phyloP scores from a whole-genome alignment of 2,113 vertebrate species.

The western clawed frog (Xenopus tropicalis) region DNA sequence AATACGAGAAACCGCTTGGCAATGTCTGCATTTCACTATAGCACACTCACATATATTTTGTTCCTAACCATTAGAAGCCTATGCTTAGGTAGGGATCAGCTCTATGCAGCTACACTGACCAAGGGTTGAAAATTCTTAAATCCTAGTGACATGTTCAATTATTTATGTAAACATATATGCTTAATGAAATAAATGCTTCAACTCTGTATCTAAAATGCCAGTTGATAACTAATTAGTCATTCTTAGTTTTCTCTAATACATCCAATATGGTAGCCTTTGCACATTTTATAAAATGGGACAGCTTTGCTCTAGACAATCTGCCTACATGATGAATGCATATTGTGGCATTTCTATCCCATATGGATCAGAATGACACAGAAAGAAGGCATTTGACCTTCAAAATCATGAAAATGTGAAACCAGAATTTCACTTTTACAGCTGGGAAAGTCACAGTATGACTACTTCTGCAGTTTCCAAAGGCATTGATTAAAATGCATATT shows the following conservation, averaged over 20 bases:
- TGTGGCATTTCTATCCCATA: constrained; percentile 84
- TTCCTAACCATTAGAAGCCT: too few relatives aligned
- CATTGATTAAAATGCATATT: constrained; percentile 68
- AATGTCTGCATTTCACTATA: too few relatives aligned
- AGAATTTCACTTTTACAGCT: constrained; percentile 72
- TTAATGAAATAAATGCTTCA: too few relatives aligned
- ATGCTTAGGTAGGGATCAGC: too few relatives aligned
- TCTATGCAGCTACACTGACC: too few relatives aligned
- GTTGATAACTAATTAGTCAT: too few relatives aligned
- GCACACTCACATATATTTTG: too few relatives aligned
- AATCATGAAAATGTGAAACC: constrained; percentile 73
- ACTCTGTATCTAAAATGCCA: too few relatives aligned
- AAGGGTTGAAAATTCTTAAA: too few relatives aligned
- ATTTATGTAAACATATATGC: too few relatives aligned
- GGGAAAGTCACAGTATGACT: constrained; percentile 61
- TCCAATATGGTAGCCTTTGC: constrained; percentile 70
- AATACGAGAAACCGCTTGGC: too few relatives aligned
- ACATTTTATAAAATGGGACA: constrained; percentile 70
- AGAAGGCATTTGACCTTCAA: constrained; percentile 81
- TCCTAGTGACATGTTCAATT: too few relatives aligned
- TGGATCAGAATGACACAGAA: constrained; percentile 78
- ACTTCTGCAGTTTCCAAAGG: constrained; percentile 59
- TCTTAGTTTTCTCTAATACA: constrained; percentile 32
- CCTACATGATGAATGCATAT: constrained; percentile 77
- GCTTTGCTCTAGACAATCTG: constrained; percentile 81